Percentiles rank a stretch among this genome's conserved stretches.
phyloP scores from a whole-genome alignment of 2,113 vertebrate species.

The Danionella cerebrum region DNA sequence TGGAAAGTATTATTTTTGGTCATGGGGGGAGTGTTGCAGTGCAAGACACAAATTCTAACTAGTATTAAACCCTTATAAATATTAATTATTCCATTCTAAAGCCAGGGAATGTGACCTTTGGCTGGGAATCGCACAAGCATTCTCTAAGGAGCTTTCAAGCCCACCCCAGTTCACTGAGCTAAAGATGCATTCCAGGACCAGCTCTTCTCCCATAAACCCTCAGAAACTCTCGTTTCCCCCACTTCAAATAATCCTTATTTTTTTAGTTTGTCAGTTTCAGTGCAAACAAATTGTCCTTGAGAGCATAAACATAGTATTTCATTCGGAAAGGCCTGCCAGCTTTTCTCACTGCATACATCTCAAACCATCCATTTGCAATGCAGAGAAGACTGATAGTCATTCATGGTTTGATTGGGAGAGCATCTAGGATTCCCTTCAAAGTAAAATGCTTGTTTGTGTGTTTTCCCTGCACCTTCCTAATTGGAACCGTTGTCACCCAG shows the following conservation, averaged over 20 bases:
- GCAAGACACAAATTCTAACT: slow-evolving; percentile 28
- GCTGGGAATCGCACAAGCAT: slow-evolving; percentile 43
- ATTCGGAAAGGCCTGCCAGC: not conserved
- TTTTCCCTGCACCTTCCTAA: slow-evolving; percentile 22
- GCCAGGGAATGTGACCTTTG: slow-evolving; percentile 51
- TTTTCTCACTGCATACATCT: not conserved
- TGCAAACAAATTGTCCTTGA: not conserved
- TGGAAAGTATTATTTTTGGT: not conserved
- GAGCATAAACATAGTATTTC: not conserved
- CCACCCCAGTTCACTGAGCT: slow-evolving; percentile 45
- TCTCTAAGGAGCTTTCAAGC: slow-evolving; percentile 36
- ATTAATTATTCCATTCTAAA: slow-evolving; percentile 47
- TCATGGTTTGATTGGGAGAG: slow-evolving; percentile 1
- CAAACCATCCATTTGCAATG: not conserved
- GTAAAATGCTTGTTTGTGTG: slow-evolving; percentile 30
- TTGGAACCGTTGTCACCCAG: slow-evolving; percentile 14
- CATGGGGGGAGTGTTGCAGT: not conserved
- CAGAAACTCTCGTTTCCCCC: not conserved
- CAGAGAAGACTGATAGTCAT: not conserved
- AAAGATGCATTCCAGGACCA: slow-evolving; percentile 30
- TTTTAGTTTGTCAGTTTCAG: not conserved
- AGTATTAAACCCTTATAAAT: slow-evolving; percentile 53
- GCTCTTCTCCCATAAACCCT: not conserved
- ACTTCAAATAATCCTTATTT: slow-evolving; percentile 4
- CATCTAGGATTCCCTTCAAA: slow-evolving; percentile 6